Evolutionary conservation across 1,140 invertebrate genomes (phyloP).

Genomic region (Orussus abietinus): DNA sequence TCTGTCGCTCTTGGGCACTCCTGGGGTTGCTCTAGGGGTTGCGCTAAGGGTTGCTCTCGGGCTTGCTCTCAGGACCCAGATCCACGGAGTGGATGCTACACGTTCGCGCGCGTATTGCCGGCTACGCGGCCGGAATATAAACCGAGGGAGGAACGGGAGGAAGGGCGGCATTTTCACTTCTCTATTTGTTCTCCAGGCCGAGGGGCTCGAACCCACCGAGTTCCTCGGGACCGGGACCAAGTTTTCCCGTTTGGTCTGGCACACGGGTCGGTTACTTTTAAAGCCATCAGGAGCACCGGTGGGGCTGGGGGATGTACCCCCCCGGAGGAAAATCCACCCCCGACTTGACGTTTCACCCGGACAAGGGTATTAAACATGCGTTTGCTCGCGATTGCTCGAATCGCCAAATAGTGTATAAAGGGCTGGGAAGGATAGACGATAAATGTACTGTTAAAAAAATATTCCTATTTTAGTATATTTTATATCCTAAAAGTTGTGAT

Average conservation of each 20-base stretch:
- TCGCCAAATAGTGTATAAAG: not conserved
- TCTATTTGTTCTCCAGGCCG: conserved; percentile 22
- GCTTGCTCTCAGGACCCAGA: conserved; percentile 4
- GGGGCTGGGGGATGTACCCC: no score
- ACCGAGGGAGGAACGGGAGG: no score
- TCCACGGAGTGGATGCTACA: conserved; percentile 4
- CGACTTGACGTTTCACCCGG: conserved; percentile 7
- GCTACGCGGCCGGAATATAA: conserved; percentile 29
- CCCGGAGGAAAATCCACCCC: conserved; percentile 15
- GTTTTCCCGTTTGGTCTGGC: conserved; percentile 15
- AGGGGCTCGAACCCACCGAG: conserved; percentile 9
- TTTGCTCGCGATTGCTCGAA: not conserved
- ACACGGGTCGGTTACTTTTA: conserved; percentile 19
- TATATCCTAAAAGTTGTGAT: no score
- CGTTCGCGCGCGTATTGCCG: conserved; percentile 17
- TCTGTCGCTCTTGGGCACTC: conserved; percentile 1
- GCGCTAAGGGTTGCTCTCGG: not conserved
- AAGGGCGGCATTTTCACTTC: conserved; percentile 26
- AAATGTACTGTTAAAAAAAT: conserved; percentile 1
- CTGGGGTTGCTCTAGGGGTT: not conserved
- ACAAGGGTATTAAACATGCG: conserved; percentile 6
- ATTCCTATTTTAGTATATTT: not conserved
- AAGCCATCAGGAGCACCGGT: conserved; percentile 24
- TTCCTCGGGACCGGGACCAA: conserved; percentile 7
- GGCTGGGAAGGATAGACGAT: not conserved